Base-by-base conservation (phyloP, 2,888 invertebrate genomes). In the Rotaria macrura region DNA sequence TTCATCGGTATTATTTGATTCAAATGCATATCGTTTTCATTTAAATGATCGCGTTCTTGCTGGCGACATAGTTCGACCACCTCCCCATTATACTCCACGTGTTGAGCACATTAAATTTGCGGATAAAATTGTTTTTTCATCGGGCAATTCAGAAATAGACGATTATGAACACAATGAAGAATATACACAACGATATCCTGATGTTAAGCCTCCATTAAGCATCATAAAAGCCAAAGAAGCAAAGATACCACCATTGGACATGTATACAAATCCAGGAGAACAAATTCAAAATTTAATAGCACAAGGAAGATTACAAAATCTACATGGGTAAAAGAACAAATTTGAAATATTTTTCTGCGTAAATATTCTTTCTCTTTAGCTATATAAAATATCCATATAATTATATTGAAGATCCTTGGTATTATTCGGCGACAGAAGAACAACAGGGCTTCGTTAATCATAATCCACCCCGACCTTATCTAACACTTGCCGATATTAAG, bases 371-470 rank as follows among this genome's bases (percentile, higher is more conserved):
- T 25, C 74, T 79, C 12, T 40, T 79, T 79, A 79, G 79, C n/a
- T 43, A 79, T 43, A 79, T 79, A 10, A 79, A 79, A 23, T 43
- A 43, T 79, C 79, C 43, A 79, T 79, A 79, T 79, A 79, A 79
- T 43, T 79, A 79, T 79, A 43, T 79, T 25, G 79, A 79, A 43
- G 43, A 40, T 25, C 79, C 79, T 4, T 79, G 79, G 79, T n/a
- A 79, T 79, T 79, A 7, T 43, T 25, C 40, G 2, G 14, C 20
- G n/a, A 9, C n/a, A 10, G 79, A 79, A 12, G 79, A 79, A 25
- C 79, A 79, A 79, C 43, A 40, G n/a, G 79, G 79, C 20, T n/a
- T 17, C 25, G 79, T 79, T 25, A 79, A 79, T 79, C 79, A n/a
- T 43, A 79, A 79, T 43, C 79, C 79, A 25, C 79, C 79, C 1